Evolutionary conservation across 2,113 vertebrate genomes (phyloP).

Genomic region (Megaleporinus macrocephalus): DNA sequence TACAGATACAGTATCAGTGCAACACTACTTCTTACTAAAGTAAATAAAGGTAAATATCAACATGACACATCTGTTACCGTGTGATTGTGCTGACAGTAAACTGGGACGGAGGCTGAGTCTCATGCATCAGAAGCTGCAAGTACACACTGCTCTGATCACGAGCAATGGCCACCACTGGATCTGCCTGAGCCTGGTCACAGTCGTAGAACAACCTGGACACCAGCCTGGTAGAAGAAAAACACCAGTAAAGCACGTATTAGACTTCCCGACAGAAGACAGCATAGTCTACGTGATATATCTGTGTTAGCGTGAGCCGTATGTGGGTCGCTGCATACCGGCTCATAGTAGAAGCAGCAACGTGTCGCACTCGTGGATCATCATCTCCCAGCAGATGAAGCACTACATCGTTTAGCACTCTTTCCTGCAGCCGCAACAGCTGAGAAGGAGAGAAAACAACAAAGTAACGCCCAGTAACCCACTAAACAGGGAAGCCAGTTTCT

Average conservation of each 20-base stretch:
- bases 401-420: slow-evolving; percentile 85
- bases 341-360: slow-evolving; percentile 85
- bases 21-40: too few species aligned
- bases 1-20: too few species aligned
- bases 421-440: slow-evolving; percentile 89
- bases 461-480: not conserved
- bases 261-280: not conserved
- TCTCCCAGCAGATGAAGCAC: slow-evolving; percentile 90
- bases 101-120: slow-evolving; percentile 90
- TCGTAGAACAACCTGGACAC: slow-evolving; percentile 91
- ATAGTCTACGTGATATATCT: not conserved
- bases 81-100: slow-evolving; percentile 94
- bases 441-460: not conserved
- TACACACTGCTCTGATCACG: slow-evolving; percentile 93
- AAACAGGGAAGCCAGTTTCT: too few species aligned
- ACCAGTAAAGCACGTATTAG: not conserved
- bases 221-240: slow-evolving; percentile 72
- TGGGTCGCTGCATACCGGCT: slow-evolving; percentile 76
- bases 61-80: slow-evolving; percentile 76
- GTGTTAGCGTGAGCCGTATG: not conserved
- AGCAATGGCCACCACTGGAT: slow-evolving; percentile 93
- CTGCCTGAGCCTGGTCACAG: slow-evolving; percentile 93
- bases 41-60: too few species aligned
- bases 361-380: slow-evolving; percentile 93
- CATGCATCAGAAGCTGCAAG: slow-evolving; percentile 95